These are phyloP conservation scores for Antedon bifida DNA, from an alignment of 35 echinoderm and acorn worm genomes.

Conservation along the genomic window DNA sequence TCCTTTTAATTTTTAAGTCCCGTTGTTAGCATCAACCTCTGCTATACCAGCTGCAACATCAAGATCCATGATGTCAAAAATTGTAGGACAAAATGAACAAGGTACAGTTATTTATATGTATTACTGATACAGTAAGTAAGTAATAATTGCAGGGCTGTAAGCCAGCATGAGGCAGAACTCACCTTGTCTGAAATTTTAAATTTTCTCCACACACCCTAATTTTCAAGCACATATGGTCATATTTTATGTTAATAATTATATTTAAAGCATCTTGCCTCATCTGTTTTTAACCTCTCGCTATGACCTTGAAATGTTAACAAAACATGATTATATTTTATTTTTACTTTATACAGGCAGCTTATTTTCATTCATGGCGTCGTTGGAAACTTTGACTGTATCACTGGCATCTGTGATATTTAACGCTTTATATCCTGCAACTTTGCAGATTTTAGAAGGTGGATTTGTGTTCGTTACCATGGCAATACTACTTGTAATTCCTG, in stretches of 20 bases:
- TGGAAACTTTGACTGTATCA: slow-evolving; percentile 53
- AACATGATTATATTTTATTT: background rate
- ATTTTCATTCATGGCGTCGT: slow-evolving; percentile 60
- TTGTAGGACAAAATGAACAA: slow-evolving; percentile 66
- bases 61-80: slow-evolving; percentile 80
- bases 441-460: slow-evolving; percentile 55
- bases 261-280: too few relatives aligned
- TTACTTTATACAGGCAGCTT: slow-evolving; percentile 50
- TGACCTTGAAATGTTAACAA: background rate
- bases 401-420: slow-evolving; percentile 78
- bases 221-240: background rate
- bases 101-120: slow-evolving; percentile 35
- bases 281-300: too few relatives aligned
- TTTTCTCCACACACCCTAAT: background rate
- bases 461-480: slow-evolving; percentile 83
- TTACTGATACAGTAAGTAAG: background rate
- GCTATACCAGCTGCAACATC: slow-evolving; percentile 69
- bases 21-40: slow-evolving; percentile 15
- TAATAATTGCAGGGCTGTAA: background rate
- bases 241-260: too few relatives aligned
- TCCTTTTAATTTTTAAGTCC: slow-evolving; percentile 25
- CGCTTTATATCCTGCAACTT: slow-evolving; percentile 54
- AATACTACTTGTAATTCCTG: slow-evolving; percentile 33
- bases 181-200: too few relatives aligned
- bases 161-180: background rate